phyloP scores from a whole-genome alignment of 2,888 invertebrate species.

The Neria commutata region DNA sequence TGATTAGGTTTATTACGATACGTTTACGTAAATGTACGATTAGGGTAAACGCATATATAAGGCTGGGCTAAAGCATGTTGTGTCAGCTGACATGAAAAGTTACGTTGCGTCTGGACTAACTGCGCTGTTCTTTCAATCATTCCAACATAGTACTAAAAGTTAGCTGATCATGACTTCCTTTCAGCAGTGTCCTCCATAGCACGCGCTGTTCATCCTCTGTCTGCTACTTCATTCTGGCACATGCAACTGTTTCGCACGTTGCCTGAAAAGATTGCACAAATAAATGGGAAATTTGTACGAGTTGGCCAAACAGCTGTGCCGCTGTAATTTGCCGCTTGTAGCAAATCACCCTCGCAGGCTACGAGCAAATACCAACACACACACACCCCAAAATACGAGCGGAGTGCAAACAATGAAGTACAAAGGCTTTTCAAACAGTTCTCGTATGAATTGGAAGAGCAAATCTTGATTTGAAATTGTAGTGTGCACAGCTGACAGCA shows the following conservation, averaged over 20 bases:
- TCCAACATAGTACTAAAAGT: no score
- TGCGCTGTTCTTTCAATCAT: no score
- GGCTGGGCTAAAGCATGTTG: no score
- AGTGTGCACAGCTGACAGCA: conserved; percentile 21
- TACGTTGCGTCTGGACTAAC: no score
- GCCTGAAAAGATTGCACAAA: not conserved
- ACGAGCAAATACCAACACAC: not conserved
- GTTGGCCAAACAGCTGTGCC: conserved; percentile 5
- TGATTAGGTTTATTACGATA: no score
- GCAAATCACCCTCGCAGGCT: conserved; percentile 17
- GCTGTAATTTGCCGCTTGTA: not conserved
- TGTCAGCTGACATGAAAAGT: no score
- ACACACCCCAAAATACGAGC: not conserved
- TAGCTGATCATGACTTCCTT: no score
- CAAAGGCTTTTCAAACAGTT: conserved; percentile 7
- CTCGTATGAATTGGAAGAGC: not conserved
- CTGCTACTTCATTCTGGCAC: no score
- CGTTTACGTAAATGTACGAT: no score
- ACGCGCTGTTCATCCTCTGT: no score
- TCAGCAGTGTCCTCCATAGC: no score
- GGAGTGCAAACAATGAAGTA: conserved; percentile 10
- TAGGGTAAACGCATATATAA: no score
- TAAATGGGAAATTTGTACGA: not conserved
- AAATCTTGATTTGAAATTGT: conserved; percentile 3
- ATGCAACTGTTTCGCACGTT: not conserved